Conservation (phyloP, 1,140 invertebrate species). For the Brachionus calyciflorus region DNA sequence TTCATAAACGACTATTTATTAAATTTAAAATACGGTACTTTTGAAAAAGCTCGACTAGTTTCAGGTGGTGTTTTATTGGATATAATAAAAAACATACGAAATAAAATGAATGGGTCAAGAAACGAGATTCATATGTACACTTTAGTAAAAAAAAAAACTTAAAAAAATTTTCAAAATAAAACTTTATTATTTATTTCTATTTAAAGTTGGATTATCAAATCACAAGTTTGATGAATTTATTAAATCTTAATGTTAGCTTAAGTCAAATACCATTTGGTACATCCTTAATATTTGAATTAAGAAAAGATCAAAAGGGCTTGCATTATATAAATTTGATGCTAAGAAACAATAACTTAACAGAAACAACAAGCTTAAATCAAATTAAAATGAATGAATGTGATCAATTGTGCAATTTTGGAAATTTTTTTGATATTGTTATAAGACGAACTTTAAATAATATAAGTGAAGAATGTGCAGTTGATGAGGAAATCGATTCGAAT, state of each 20-base stretch:
- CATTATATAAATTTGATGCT: constrained; percentile 27
- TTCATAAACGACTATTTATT: neutral
- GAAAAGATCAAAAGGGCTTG: constrained; percentile 15
- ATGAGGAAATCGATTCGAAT: neutral
- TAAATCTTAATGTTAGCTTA: neutral
- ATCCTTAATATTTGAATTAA: constrained; percentile 38
- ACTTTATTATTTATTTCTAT: neutral
- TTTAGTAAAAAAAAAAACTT: constrained; percentile 9
- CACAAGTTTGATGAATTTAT: neutral
- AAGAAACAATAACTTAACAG: neutral
- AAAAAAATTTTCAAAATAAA: neutral
- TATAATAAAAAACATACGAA: constrained; percentile 16
- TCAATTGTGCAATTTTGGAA: constrained; percentile 39
- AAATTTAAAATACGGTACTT: neutral
- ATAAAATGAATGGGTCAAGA: constrained; percentile 34
- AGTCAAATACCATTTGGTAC: constrained; percentile 8
- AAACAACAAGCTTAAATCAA: neutral
- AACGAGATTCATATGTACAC: constrained; percentile 13
- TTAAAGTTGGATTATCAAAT: constrained; percentile 12
- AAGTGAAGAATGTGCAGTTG: neutral
- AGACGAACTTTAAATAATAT: neutral
- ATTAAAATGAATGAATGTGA: constrained; percentile 16
- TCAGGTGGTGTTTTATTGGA: constrained; percentile 24
- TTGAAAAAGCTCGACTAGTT: constrained; percentile 14
- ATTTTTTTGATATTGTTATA: constrained; percentile 23